Evolutionary conservation across 1,140 invertebrate genomes (phyloP).

Genomic region (Platorchestia sp.): DNA sequence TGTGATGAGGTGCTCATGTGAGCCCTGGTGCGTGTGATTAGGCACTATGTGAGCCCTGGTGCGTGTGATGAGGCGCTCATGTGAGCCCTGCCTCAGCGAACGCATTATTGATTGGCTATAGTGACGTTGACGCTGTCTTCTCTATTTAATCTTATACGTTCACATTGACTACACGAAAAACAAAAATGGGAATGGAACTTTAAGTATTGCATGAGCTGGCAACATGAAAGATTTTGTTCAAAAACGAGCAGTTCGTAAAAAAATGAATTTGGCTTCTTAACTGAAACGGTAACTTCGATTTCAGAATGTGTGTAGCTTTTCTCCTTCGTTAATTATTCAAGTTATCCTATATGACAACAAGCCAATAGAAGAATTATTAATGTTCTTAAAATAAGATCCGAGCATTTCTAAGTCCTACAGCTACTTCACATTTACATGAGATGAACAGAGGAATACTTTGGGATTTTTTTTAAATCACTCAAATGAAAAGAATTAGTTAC

Average conservation of each 20-base stretch:
- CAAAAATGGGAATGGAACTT: not conserved
- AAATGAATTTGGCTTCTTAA: not conserved
- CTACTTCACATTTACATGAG: not conserved
- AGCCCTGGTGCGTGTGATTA: too few species aligned
- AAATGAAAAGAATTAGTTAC: not conserved
- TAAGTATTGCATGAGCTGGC: too few species aligned
- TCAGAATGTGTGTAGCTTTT: not conserved
- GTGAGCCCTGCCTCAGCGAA: not conserved
- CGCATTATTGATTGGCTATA: not conserved
- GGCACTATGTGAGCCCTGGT: too few species aligned
- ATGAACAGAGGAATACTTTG: not conserved
- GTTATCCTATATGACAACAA: not conserved
- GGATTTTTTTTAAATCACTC: not conserved
- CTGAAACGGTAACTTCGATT: not conserved
- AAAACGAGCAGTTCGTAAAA: not conserved
- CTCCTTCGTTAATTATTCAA: not conserved
- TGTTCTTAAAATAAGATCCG: not conserved
- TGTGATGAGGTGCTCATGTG: too few species aligned
- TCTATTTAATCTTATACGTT: not conserved
- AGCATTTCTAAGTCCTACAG: not conserved
- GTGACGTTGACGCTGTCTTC: not conserved
- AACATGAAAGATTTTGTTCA: too few species aligned
- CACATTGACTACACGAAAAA: not conserved
- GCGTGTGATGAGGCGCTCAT: too few species aligned
- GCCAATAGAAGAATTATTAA: not conserved